phyloP scores from a whole-genome alignment of 1,140 invertebrate genomes.

The Pseudoatta argentina region DNA sequence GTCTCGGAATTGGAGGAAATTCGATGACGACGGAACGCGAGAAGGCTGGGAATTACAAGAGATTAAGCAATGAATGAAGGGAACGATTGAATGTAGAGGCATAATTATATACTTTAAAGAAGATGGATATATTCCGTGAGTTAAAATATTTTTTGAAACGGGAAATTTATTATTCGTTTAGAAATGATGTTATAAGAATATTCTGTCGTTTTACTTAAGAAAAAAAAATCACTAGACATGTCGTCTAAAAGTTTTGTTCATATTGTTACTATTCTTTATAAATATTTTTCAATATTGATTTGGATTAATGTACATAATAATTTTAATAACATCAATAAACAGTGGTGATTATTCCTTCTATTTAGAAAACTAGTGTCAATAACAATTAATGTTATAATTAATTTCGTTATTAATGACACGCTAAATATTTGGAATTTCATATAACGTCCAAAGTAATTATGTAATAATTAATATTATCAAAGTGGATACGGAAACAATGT shows the following conservation, averaged over 20 bases:
- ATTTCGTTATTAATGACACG: conserved; percentile 38
- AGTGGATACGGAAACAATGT: conserved; percentile 28
- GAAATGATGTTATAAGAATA: background rate
- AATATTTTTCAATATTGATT: background rate
- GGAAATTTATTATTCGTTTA: background rate
- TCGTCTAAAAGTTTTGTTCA: background rate
- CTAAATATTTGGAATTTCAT: conserved; percentile 45
- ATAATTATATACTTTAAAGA: conserved; percentile 64
- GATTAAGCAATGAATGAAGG: conserved; percentile 62
- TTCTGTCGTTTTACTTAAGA: background rate
- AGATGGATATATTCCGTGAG: background rate
- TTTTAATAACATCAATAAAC: conserved; percentile 35
- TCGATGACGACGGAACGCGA: conserved; percentile 49
- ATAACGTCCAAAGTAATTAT: conserved; percentile 27
- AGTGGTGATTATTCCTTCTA: conserved; percentile 31
- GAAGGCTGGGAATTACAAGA: conserved; percentile 55
- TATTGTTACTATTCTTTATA: background rate
- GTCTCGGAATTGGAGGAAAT: conserved; percentile 63
- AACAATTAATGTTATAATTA: conserved; percentile 56
- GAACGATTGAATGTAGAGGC: conserved; percentile 21
- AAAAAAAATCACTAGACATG: background rate
- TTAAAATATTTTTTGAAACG: background rate
- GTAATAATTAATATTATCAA: conserved; percentile 58
- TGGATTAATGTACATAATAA: conserved; percentile 7
- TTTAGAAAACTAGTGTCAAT: conserved; percentile 32